phyloP scores from a whole-genome alignment of 1,140 invertebrate species.

The Eubasilissa regina region DNA sequence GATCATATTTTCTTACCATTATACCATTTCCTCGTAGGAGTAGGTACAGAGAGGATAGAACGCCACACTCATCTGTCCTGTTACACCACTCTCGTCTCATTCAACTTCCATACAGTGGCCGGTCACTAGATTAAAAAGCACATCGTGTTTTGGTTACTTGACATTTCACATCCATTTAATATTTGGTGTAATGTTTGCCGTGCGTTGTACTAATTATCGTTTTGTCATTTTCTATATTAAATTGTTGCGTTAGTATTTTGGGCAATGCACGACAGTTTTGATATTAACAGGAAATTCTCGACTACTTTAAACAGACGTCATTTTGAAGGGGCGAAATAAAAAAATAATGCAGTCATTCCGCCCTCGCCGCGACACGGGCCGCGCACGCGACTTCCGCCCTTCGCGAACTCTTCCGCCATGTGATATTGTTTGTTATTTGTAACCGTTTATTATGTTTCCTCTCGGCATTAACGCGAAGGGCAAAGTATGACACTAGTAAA shows the following conservation, averaged over 20 bases:
- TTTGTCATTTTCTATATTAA: not conserved
- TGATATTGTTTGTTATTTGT: constrained; percentile 13
- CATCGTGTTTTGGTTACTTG: too few species aligned
- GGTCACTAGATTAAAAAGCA: not conserved
- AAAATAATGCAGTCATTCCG: not conserved
- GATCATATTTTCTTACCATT: too few species aligned
- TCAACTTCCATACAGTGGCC: not conserved
- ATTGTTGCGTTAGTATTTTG: not conserved
- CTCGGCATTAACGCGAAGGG: not conserved
- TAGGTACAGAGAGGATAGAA: too few species aligned
- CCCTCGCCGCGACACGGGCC: not conserved
- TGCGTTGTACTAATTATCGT: too few species aligned
- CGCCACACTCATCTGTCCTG: not conserved
- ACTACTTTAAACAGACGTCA: not conserved
- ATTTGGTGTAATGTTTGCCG: too few species aligned
- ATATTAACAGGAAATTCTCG: not conserved
- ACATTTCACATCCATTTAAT: too few species aligned
- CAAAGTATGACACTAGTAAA: too few species aligned
- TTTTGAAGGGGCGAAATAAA: not conserved
- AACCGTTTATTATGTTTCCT: not conserved
- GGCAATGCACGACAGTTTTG: not conserved
- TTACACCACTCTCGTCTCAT: not conserved
- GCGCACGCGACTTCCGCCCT: constrained; percentile 24
- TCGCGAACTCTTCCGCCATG: constrained; percentile 13
- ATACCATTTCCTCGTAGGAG: too few species aligned